Evolutionary conservation across 64 coral and sea anemone species (phyloP), one percentile per base, ranked within the genome.

Genomic region (Dendrophyllia cribrosa): DNA sequence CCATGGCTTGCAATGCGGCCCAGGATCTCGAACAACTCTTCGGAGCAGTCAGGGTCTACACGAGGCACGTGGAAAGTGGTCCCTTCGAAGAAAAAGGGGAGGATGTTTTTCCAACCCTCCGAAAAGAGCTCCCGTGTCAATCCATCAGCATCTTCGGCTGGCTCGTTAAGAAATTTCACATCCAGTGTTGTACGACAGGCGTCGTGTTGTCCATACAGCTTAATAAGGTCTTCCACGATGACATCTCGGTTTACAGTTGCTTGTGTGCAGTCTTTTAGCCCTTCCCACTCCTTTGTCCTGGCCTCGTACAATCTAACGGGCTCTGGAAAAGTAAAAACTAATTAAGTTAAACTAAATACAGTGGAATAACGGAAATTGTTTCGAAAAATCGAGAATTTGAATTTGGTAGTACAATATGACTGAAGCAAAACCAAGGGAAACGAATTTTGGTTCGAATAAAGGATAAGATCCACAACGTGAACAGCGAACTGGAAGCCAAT

Each of bases 41-140:
- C 87, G 5, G 72, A 61, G 24, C 87, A 89, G 69, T 89, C 87
- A 58, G 87, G 72, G 75, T 89, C 72, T 14, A 89, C 72, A 58
- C 56, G 72, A 43, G 87, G 72, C 5, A 76, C 87, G 46, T 89
- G 87, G 58, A 89, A 77, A 21, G 25, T 72, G 23, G 72, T 77
- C 60, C 83, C 83, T 49, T 70, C 87, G 63, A 89, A 89, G 72
- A 89, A 89, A 26, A 89, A 76, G 19, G 87, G 87, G 20, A 88
- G 58, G 25, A 89, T 76, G 26, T 7, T 77, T 59, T 69, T 89
- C 87, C 87, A 89, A 46, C 87, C 87, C 58, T 89, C 23, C 0
- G 65, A 70, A 71, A 55, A 86, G 8, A 86, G 83, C 46, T 86
- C 64, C 26, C 64, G 63, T 50, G 83, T 86, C 83, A 86, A 67